These are phyloP conservation scores for Myzus persicae DNA, from an alignment of 1,140 invertebrate genomes.

Conservation along the genomic window DNA sequence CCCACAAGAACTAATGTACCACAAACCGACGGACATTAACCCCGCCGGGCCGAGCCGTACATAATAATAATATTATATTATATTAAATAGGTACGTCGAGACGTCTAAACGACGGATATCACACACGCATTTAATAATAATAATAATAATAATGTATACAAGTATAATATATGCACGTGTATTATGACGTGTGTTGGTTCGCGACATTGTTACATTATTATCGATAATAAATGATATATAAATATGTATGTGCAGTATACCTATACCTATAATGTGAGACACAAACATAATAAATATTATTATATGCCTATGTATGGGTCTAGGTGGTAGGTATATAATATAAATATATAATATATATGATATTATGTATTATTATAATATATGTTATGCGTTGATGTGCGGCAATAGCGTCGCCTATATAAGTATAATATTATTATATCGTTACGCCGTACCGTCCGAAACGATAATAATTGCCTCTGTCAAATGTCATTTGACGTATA, in stretches of 20 bases:
- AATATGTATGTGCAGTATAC: not conserved
- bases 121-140: not conserved
- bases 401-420: not conserved
- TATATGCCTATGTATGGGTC: not conserved
- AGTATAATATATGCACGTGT: not conserved
- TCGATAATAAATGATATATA: not conserved
- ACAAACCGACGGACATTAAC: constrained; percentile 40
- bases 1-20: constrained; percentile 34
- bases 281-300: not conserved
- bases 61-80: not conserved
- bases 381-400: not conserved
- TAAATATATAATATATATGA: not conserved
- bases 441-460: not conserved
- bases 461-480: not conserved
- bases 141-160: not conserved
- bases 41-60: not conserved
- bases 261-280: too few relatives aligned
- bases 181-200: not conserved
- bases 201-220: not conserved
- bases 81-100: not conserved
- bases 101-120: not conserved
- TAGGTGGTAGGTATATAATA: not conserved
- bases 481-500: not conserved
- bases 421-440: not conserved
- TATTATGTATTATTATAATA: not conserved